phyloP scores from a whole-genome alignment of 37 sponge, comb jelly and placozoan species.

The Corticium candelabrum region DNA sequence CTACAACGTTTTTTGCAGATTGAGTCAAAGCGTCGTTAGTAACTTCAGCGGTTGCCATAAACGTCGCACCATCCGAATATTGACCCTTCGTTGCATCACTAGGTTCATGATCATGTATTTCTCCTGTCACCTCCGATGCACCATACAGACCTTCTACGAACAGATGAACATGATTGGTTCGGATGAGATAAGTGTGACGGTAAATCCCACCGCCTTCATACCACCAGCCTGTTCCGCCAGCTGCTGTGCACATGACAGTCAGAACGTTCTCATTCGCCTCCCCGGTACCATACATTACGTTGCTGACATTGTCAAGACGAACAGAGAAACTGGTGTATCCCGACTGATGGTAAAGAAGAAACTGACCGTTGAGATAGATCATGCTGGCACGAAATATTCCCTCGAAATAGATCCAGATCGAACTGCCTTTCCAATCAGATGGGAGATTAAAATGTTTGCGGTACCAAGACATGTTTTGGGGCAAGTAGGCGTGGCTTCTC shows the following conservation, averaged over 20 bases:
- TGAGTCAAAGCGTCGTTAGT: conserved; percentile 18
- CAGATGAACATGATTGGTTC: conserved; percentile 19
- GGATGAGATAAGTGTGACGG: conserved; percentile 25
- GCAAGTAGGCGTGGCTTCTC: conserved; percentile 22
- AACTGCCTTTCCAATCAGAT: conserved; percentile 32
- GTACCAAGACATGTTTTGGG: conserved; percentile 30
- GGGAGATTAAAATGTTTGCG: conserved; percentile 44
- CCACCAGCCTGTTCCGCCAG: conserved; percentile 38
- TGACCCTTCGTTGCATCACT: conserved; percentile 16
- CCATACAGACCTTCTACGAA: conserved; percentile 31
- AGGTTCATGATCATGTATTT: conserved; percentile 7
- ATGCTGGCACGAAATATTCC: conserved; percentile 30
- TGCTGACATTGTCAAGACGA: conserved; percentile 33
- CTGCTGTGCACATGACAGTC: conserved; percentile 15
- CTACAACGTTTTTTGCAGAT: neutral
- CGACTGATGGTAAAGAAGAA: conserved; percentile 24
- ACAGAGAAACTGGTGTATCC: conserved; percentile 51
- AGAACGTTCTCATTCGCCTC: conserved; percentile 38
- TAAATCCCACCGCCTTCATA: conserved; percentile 57
- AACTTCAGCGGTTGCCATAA: conserved; percentile 24
- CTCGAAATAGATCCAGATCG: conserved; percentile 45
- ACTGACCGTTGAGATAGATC: conserved; percentile 23
- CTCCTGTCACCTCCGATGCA: conserved; percentile 9
- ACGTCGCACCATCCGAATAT: conserved; percentile 9
- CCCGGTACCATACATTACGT: conserved; percentile 26